Evolutionary conservation across 2,113 vertebrate genomes (phyloP).

Genomic region (Rattus norvegicus): GRCr8 NC_086039.1:42259501-42260000

Average conservation of each 20-base stretch:
- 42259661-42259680: not conserved
- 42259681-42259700: not conserved
- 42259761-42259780: not conserved
- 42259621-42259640: not conserved
- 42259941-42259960: not conserved
- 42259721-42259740: not conserved
- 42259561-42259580: not conserved
- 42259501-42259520: not conserved
- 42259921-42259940: not conserved
- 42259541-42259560: not conserved
- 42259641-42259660: not conserved
- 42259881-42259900: not conserved
- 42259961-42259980: not conserved
- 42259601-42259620: not conserved
- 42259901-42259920: not conserved
- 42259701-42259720: too few species aligned
- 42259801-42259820: not conserved
- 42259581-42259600: not conserved
- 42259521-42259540: not conserved
- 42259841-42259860: not conserved
- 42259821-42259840: not conserved
- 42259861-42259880: not conserved
- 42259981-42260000: not conserved
- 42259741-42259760: not conserved
- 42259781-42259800: not conserved